Percentiles rank a stretch among this genome's conserved stretches.
Evolutionary conservation across 2,797 vertebrate species (phyloP).

Genomic region (Novumbra hubbsi): DNA sequence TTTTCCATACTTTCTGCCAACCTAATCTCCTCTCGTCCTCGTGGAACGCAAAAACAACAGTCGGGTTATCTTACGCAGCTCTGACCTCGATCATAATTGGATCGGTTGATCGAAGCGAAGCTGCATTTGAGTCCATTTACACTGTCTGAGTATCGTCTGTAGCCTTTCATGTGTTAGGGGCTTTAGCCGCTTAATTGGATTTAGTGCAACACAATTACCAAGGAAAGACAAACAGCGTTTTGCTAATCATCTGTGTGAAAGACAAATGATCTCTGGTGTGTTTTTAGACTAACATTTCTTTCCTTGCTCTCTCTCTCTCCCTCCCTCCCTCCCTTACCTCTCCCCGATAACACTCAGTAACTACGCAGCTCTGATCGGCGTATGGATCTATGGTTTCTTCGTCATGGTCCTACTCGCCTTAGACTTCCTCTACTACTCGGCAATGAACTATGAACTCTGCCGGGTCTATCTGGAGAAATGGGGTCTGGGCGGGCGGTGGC

Average conservation of each 20-base stretch:
- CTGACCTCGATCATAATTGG: background rate
- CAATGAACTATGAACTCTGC: conserved; percentile 96
- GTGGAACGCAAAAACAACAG: background rate
- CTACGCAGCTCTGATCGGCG: conserved; percentile 93
- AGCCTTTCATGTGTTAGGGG: background rate
- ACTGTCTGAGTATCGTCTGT: background rate
- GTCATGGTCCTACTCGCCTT: conserved; percentile 90
- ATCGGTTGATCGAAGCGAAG: background rate
- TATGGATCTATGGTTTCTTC: conserved; percentile 98
- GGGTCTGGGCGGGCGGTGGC: conserved; percentile 89
- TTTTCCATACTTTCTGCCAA: background rate
- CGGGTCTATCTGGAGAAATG: conserved; percentile 92
- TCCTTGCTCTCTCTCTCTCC: background rate
- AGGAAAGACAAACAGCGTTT: background rate
- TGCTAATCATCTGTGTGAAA: background rate
- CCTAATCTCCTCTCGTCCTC: background rate
- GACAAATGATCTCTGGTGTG: background rate
- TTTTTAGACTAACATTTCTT: background rate
- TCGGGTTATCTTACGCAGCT: background rate
- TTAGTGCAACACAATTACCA: background rate
- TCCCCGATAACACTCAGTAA: conserved; percentile 75
- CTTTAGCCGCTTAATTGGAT: background rate
- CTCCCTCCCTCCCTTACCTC: conserved; percentile 18
- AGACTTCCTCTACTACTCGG: conserved; percentile 97
- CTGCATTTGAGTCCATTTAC: background rate